Base-by-base conservation (phyloP, 53 echinoderm and acorn worm species). In the Crossaster papposus region DNA sequence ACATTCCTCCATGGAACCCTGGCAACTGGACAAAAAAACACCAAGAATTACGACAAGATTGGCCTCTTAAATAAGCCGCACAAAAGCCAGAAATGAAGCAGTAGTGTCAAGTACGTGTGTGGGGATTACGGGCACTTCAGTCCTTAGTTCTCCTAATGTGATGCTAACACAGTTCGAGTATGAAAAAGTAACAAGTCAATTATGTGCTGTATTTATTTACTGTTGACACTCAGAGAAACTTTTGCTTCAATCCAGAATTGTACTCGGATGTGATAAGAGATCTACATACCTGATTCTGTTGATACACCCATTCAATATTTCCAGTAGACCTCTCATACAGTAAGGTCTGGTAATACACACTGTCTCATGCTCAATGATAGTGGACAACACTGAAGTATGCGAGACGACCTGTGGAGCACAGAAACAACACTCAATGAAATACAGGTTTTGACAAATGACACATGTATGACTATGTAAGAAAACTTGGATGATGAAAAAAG, bases 251-350 rank as follows among this genome's bases (percentile, higher is more conserved):
- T 44, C 44, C 5, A 9, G 44, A 44, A 44, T 44, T 44, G 44
- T 44, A 44, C 44, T 44, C 44, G 5, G 44, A 44, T 44, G 1
- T 5, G 44, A 5, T 9, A 15, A 36, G 0, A 17, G 4, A 58
- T 5, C 3, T 44, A 71, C 72, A 26, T 89, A 95, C 95, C 92
- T 94, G 63, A 97, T 92, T 72, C 93, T 94, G 30, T 86, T 94
- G 73, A 95, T 89, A 65, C 94, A 97, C 34, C 89, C 77, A 17
- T 79, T 88, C 32, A 97, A 80, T 30, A 97, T 79, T 22, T 97
- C 97, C 36, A 97, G 92, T 7, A 97, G 82, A 79, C 97, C 94
- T 18, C 93, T 88, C 97, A 97, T 97, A 36, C 97, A 97, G 89
- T 93, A 97, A 0, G 97, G 97, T 70, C 95, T 82, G 15, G 90